Evolutionary conservation across 2,797 vertebrate species (phyloP), one percentile per base, ranked within the genome.

Genomic region (Pteropus rufus): DNA sequence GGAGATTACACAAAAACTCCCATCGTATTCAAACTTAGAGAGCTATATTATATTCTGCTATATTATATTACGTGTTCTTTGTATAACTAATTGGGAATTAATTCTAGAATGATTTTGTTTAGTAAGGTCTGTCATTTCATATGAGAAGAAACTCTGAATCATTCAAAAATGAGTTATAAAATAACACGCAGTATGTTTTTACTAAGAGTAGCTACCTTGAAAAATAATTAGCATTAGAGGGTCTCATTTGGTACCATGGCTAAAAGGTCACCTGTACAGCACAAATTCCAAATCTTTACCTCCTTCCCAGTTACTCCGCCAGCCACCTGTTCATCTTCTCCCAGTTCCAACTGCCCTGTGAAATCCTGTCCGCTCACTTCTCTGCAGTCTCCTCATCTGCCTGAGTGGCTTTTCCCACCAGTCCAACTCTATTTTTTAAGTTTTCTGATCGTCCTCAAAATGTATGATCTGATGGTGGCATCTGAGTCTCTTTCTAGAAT

Each of bases 161-260:
- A 64, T 76, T 96, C 36, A 60, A 91, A 88, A 89, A n/a, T 64
- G n/a, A 87, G 15, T 87, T 73, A 67, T 62, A 77, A 91, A 91
- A 79, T 64, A 93, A 69, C 14, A 64, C 15, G 64, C 46, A 91
- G 65, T 62, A 70, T 36, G 36, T 64, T 89, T 94, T 67, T 65
- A 89, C n/a, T 2, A 39, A 54, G 54, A 89, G 18, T 34, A 75
- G 54, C 65, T 65, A 31, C 79, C 56, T 73, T 87, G 44, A 87
- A 67, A 41, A 90, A 87, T 75, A 60, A 46, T 16, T 26, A 90
- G 44, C 19, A 31, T 60, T 44, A n/a, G n/a, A 52, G 64, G 14
- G 19, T 72, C 64, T 76, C 70, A 54, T 31, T 56, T 65, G 41
- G 11, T 5, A 10, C 29, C 21, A 10, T 81, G 44, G 46, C 60